A percentile compares a stretch with the other conserved stretches of the same genome.
phyloP scores from a whole-genome alignment of 2,888 invertebrate species.

The Drosophila birchii region DNA sequence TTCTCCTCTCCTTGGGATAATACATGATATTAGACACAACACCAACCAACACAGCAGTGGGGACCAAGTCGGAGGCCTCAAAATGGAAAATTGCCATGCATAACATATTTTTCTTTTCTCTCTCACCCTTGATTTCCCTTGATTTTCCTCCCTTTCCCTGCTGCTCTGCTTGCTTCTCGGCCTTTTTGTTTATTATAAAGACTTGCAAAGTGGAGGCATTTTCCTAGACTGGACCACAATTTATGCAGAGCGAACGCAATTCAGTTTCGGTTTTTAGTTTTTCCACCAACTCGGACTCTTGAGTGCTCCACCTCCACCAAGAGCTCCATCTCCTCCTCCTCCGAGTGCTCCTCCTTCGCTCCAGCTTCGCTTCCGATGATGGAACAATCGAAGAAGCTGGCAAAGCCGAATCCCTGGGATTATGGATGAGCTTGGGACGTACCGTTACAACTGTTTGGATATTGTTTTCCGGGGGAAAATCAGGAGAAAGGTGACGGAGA shows the following conservation, averaged over 20 bases:
- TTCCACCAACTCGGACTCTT: not conserved
- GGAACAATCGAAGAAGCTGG: conserved; percentile 30
- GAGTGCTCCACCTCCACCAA: not conserved
- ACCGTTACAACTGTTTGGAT: conserved; percentile 36
- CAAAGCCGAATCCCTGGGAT: not conserved
- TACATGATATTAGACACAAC: conserved; percentile 73
- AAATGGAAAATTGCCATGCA: conserved; percentile 82
- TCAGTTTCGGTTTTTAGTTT: conserved; percentile 52
- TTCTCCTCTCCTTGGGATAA: conserved; percentile 53
- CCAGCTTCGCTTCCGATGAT: conserved; percentile 6
- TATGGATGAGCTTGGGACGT: conserved; percentile 37
- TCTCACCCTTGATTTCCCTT: too few species aligned
- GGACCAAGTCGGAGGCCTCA: conserved; percentile 67
- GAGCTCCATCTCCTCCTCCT: not conserved
- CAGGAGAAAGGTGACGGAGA: not conserved
- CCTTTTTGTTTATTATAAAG: conserved; percentile 67
- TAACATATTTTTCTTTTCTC: conserved; percentile 68
- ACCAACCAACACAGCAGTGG: not conserved
- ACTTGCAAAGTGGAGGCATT: conserved; percentile 60
- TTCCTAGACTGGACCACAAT: conserved; percentile 44
- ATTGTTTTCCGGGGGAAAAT: conserved; percentile 12
- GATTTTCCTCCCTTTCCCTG: conserved; percentile 2
- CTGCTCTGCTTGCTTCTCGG: not conserved
- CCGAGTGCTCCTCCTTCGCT: not conserved
- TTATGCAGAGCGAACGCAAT: conserved; percentile 74